phyloP scores from a whole-genome alignment of 2,113 vertebrate species.

The Numida meleagris region DNA sequence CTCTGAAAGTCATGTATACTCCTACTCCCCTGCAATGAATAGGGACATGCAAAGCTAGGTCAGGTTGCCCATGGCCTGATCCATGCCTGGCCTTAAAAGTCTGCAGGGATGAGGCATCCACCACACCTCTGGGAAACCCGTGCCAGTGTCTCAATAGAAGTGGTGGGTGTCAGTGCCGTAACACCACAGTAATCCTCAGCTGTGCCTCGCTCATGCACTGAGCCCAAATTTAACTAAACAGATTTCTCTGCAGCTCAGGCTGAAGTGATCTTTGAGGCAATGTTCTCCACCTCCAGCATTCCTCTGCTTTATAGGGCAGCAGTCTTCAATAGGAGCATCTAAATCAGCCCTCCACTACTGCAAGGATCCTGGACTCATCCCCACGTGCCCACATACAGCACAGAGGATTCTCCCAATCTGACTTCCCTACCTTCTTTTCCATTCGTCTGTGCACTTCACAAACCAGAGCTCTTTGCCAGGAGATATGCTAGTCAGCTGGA shows the following conservation, averaged over 20 bases:
- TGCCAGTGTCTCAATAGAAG: background rate
- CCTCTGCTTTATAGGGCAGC: background rate
- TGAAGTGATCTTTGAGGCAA: background rate
- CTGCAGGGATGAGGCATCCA: no score
- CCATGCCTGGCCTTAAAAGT: no score
- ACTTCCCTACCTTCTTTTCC: slow-evolving; percentile 80
- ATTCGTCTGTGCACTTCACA: slow-evolving; percentile 88
- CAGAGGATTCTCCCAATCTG: background rate
- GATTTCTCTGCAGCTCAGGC: background rate
- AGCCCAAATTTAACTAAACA: background rate
- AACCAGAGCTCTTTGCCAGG: slow-evolving; percentile 87
- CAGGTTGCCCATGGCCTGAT: no score
- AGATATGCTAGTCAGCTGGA: slow-evolving; percentile 77
- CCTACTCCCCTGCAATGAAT: no score
- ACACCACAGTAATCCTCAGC: background rate
- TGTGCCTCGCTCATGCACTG: background rate
- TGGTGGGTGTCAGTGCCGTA: background rate
- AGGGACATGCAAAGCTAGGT: no score
- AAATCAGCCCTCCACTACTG: background rate
- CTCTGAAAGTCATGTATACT: no score
- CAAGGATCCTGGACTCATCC: background rate
- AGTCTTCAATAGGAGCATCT: background rate
- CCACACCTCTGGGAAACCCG: no score
- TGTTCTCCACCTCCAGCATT: background rate
- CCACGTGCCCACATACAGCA: background rate